phyloP scores from a whole-genome alignment of 92 coral and sea anemone genomes.

The Zoanthus gigantus region DNA sequence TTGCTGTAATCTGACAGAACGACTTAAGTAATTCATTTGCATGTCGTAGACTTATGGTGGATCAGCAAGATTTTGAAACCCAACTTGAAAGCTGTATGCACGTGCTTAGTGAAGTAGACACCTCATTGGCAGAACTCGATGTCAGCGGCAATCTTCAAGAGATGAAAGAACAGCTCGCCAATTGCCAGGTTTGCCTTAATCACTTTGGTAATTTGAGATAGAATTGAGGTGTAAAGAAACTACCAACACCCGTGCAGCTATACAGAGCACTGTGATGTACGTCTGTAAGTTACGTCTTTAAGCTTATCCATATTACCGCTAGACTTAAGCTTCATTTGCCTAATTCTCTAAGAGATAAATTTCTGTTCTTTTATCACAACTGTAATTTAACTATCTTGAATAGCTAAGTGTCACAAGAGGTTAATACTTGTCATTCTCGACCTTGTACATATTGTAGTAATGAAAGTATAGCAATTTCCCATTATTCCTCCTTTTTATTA shows the following conservation, averaged over 20 bases:
- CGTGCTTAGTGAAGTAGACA: slow-evolving; percentile 79
- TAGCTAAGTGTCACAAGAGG: no score
- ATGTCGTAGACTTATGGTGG: slow-evolving; percentile 67
- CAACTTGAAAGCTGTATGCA: slow-evolving; percentile 86
- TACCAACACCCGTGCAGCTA: neutral
- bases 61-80: slow-evolving; percentile 89
- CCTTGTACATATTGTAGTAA: no score
- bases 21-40: neutral
- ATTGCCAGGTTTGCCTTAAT: slow-evolving; percentile 75
- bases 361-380: no score
- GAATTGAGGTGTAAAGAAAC: neutral
- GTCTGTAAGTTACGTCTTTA: no score
- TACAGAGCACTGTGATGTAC: neutral
- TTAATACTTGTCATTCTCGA: no score
- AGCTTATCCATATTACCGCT: no score
- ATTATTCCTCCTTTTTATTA: no score
- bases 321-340: no score
- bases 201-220: neutral
- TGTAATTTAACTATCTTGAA: no score
- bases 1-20: neutral
- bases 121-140: slow-evolving; percentile 62
- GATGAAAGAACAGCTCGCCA: slow-evolving; percentile 84
- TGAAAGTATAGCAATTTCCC: no score
- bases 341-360: no score
- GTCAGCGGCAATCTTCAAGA: slow-evolving; percentile 69